These are phyloP conservation scores for Plecotus auritus DNA, from an alignment of 2,113 vertebrate genomes.

Conservation along the genomic window DNA sequence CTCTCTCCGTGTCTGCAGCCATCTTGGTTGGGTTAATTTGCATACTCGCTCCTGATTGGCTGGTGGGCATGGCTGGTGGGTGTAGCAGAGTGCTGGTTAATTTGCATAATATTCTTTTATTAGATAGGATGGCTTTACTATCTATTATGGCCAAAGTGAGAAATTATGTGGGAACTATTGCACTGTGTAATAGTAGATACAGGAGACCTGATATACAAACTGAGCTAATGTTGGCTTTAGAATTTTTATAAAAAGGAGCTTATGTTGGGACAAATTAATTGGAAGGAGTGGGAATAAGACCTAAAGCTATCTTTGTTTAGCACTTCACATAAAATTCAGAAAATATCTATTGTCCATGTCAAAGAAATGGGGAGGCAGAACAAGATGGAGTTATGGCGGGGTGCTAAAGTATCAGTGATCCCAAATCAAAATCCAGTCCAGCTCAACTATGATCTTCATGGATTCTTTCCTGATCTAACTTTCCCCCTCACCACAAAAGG, in stretches of 20 bases:
- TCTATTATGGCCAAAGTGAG: background rate
- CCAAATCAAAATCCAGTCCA: background rate
- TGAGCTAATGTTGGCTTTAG: conserved; percentile 20
- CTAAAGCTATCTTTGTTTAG: background rate
- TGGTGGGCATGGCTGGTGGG: no score
- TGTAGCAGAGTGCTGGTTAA: no score
- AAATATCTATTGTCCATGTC: background rate
- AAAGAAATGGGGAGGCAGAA: background rate
- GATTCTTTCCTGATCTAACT: background rate
- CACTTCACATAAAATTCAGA: background rate
- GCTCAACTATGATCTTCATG: background rate
- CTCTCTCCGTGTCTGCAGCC: no score
- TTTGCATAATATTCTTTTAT: no score
- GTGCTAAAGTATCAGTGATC: background rate
- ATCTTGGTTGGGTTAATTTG: no score
- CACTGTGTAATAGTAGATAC: background rate
- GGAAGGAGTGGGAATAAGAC: background rate
- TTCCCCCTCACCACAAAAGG: background rate
- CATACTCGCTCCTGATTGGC: no score
- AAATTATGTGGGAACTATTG: background rate
- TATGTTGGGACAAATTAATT: background rate
- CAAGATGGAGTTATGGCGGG: background rate
- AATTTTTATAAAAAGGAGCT: background rate
- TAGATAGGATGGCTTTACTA: background rate
- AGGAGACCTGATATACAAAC: background rate